phyloP scores from a whole-genome alignment of 2,113 vertebrate species.

The Siniperca chuatsi region DNA sequence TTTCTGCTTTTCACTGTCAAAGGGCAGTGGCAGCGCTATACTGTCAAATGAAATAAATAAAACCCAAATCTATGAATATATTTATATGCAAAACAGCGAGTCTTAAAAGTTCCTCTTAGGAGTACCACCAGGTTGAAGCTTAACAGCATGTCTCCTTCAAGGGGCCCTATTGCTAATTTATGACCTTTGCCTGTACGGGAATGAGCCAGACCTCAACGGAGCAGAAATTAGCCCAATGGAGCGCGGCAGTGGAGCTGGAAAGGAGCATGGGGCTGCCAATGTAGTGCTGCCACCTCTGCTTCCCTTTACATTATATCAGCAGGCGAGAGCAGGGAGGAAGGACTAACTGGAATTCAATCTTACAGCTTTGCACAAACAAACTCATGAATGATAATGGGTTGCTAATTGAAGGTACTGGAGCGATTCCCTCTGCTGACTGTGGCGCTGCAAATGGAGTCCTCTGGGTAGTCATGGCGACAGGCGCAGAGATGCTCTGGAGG shows the following conservation, averaged over 20 bases:
- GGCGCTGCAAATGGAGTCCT: slow-evolving; percentile 74
- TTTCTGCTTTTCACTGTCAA: slow-evolving; percentile 6
- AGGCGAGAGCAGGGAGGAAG: slow-evolving; percentile 31
- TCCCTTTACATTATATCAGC: slow-evolving; percentile 53
- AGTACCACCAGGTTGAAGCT: slow-evolving; percentile 54
- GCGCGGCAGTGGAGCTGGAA: not conserved
- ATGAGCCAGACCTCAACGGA: slow-evolving; percentile 49
- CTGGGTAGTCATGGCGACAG: slow-evolving; percentile 69
- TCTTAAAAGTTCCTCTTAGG: slow-evolving; percentile 64
- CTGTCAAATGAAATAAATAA: slow-evolving; percentile 59
- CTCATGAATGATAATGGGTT: slow-evolving; percentile 79
- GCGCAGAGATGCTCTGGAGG: slow-evolving; percentile 52
- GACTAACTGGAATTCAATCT: slow-evolving; percentile 70
- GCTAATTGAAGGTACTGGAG: slow-evolving; percentile 79
- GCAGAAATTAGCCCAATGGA: slow-evolving; percentile 45
- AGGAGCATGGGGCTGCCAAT: not conserved
- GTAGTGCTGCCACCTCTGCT: slow-evolving; percentile 5
- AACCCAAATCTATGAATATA: slow-evolving; percentile 56
- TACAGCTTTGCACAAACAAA: slow-evolving; percentile 75
- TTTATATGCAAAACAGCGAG: slow-evolving; percentile 57
- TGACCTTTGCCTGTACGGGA: slow-evolving; percentile 57
- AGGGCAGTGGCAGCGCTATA: not conserved
- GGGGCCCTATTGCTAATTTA: slow-evolving; percentile 67
- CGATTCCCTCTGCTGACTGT: slow-evolving; percentile 58
- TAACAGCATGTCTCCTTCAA: slow-evolving; percentile 64